Evolutionary conservation across 2,113 vertebrate genomes (phyloP), one percentile per base, ranked within the genome.

Genomic region (Paramormyrops kingsleyae): DNA sequence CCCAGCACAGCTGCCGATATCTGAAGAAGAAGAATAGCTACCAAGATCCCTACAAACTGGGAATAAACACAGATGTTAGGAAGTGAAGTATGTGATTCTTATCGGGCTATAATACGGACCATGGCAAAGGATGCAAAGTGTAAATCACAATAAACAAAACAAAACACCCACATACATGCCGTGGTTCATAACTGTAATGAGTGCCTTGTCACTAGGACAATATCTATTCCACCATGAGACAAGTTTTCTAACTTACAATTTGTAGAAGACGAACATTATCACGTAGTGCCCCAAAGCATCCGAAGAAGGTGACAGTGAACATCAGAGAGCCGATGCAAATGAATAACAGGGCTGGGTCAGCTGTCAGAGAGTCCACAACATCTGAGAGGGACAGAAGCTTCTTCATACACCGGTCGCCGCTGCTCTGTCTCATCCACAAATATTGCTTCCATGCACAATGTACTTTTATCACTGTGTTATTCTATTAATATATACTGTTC

Each of bases 241-340:
- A 83, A 6, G 6, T 52, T 44, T 24, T 52, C 50, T 70, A 24
- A 90, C 91, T 91, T 62, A 95, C 92, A 91, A 87, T 92, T 92
- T 95, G 96, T 89, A 97, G 94, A 66, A 96, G 92, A 53, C 94
- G 91, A 21, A 90, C 83, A 87, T 84, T 10, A 86, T 97, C 96
- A 1, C 96, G 94, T 88, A 97, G 91, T 0, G 96, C 95, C 27
- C 96, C 97, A 2, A 93, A 95, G 90, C 97, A 97, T 1, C 97
- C 97, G 0, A 97, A 90, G 92, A 97, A 96, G 0, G 96, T 96
- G 90, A 96, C 93, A 52, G 94, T 90, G 91, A 97, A 97, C 92
- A 94, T 96, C 9, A 96, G 62, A 0, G 93, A 94, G 19, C 97
- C 96, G 0, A 96, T 90, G 0, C 92, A 21, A n/a, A 97, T 95